Conservation (phyloP, 2,888 invertebrate genomes). For the Drosophila nigricruria region DNA sequence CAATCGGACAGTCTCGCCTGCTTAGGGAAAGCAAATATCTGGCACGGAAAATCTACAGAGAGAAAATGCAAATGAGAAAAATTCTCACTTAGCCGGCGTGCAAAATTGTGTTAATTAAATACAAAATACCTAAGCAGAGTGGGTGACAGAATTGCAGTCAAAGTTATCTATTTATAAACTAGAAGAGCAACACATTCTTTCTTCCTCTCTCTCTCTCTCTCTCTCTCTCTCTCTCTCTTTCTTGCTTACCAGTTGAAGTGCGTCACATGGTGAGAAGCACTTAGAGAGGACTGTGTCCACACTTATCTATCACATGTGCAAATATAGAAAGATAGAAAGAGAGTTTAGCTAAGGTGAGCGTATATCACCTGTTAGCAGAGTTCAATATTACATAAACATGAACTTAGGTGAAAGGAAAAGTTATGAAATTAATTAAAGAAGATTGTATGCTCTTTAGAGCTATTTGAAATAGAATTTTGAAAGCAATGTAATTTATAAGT, state of each 20-base stretch:
- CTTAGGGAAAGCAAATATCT: slow-evolving; percentile 32
- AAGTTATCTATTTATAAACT: slow-evolving; percentile 64
- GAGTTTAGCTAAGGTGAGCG: slow-evolving; percentile 1
- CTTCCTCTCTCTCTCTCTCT: neutral
- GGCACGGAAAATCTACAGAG: slow-evolving; percentile 47
- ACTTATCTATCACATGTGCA: slow-evolving; percentile 12
- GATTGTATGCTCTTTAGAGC: neutral
- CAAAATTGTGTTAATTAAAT: slow-evolving; percentile 64
- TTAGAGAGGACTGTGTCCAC: neutral
- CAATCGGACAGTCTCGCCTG: neutral
- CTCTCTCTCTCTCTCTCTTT: neutral
- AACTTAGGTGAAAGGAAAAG: neutral
- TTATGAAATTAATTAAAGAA: neutral
- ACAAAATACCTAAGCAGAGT: slow-evolving; percentile 40
- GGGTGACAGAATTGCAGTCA: slow-evolving; percentile 60
- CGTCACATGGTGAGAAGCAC: neutral
- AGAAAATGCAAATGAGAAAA: slow-evolving; percentile 45
- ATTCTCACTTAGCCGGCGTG: slow-evolving; percentile 40
- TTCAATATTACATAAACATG: slow-evolving; percentile 8
- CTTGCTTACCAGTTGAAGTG: neutral
- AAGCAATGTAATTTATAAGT: neutral
- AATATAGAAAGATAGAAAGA: neutral
- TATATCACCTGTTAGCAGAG: slow-evolving; percentile 41
- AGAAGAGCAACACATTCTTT: neutral
- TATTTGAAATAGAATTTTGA: neutral